Conservation (phyloP, 2,113 vertebrate species). For the Lamprotornis superbus region DNA sequence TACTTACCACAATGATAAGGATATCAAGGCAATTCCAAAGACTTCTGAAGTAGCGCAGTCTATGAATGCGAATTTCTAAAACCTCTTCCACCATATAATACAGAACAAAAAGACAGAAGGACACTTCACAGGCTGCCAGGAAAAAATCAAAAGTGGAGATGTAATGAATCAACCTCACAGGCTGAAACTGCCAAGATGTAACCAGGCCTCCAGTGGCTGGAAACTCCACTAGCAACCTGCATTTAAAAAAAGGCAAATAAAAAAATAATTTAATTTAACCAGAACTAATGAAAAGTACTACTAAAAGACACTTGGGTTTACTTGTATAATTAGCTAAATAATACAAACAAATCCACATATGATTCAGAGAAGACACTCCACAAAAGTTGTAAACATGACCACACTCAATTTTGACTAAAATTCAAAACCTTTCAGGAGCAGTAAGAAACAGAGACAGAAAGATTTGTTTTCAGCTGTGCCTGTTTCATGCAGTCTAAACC, state of each 20-base stretch:
- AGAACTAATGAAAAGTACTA: background rate
- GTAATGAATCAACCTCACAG: conserved; percentile 88
- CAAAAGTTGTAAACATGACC: accelerated
- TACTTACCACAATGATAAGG: conserved; percentile 86
- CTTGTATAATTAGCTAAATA: background rate
- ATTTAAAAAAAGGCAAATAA: background rate
- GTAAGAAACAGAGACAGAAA: background rate
- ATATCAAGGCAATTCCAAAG: conserved; percentile 97
- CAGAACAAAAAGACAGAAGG: conserved; percentile 91
- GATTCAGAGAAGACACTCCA: background rate
- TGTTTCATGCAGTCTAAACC: background rate
- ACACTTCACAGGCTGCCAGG: conserved; percentile 88
- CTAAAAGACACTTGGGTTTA: background rate
- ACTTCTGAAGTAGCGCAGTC: conserved; percentile 89
- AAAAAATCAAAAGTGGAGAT: conserved; percentile 92
- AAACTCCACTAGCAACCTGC: conserved; percentile 91
- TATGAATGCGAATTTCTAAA: conserved; percentile 92
- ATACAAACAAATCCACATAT: background rate
- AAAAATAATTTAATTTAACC: background rate
- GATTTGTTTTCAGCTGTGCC: background rate
- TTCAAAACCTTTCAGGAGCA: background rate
- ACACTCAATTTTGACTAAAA: background rate
- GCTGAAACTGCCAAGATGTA: conserved; percentile 95
- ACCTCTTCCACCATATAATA: conserved; percentile 95
- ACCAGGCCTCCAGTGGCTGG: conserved; percentile 91